Percentiles rank a stretch among this genome's conserved stretches.
Conservation (phyloP, 2,797 vertebrate genomes). For the Sarcoramphus papa region DNA sequence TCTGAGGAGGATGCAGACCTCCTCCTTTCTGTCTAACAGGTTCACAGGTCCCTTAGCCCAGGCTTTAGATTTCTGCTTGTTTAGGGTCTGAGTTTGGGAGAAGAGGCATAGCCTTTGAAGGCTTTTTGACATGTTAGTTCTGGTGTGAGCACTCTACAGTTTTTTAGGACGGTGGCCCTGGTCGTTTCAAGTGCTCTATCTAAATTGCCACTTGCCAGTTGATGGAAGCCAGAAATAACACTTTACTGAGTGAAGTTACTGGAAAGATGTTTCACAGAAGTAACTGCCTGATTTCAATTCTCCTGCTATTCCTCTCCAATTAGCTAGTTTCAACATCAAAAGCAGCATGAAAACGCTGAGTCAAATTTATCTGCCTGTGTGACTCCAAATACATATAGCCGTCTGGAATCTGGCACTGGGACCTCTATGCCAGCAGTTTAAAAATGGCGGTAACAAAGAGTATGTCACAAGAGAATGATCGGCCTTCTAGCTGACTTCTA, state of each 20-base stretch:
- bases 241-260: background rate
- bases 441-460: background rate
- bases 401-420: background rate
- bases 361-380: background rate
- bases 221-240: conserved; percentile 35
- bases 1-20: background rate
- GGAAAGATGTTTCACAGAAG: background rate
- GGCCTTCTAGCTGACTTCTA: background rate
- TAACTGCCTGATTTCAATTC: background rate
- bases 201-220: conserved; percentile 19
- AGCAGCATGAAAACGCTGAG: background rate
- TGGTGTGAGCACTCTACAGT: background rate
- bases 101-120: background rate
- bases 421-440: background rate
- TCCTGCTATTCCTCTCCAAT: background rate
- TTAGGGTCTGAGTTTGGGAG: background rate
- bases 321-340: background rate
- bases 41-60: background rate
- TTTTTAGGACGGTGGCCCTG: background rate
- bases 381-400: background rate
- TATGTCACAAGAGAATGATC: background rate
- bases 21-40: background rate
- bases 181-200: background rate
- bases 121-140: background rate
- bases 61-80: background rate